phyloP scores from a whole-genome alignment of 1,140 invertebrate genomes.

The Ectropis grisescens region DNA sequence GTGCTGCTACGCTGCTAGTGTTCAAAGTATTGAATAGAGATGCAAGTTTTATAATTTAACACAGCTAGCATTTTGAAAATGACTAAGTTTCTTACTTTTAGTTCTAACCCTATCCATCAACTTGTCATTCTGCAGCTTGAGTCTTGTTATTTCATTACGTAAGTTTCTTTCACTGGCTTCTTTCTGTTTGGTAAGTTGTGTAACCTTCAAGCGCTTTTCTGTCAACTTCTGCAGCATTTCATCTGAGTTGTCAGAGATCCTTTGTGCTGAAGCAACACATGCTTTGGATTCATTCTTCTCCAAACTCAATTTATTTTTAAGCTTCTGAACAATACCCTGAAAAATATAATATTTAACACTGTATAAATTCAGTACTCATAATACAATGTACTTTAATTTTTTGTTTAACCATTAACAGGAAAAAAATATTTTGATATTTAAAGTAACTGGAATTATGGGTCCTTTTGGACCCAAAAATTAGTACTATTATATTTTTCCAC shows the following conservation, averaged over 20 bases:
- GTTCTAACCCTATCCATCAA: conserved; percentile 35
- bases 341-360: conserved; percentile 7
- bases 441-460: not conserved
- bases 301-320: conserved; percentile 39
- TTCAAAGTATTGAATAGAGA: too few relatives aligned
- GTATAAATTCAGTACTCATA: too few relatives aligned
- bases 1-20: too few relatives aligned
- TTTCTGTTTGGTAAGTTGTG: conserved; percentile 46
- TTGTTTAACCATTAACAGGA: not conserved
- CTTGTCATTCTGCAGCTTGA: conserved; percentile 48
- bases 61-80: not conserved
- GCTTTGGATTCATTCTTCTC: conserved; percentile 55
- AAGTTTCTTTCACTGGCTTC: conserved; percentile 38
- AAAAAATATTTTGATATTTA: conserved; percentile 1
- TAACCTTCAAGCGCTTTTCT: conserved; percentile 33
- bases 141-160: conserved; percentile 39
- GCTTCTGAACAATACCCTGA: conserved; percentile 23
- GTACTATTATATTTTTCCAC: too few relatives aligned
- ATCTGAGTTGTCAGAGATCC: conserved; percentile 44
- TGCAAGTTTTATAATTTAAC: not conserved
- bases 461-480: too few relatives aligned
- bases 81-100: conserved; percentile 48
- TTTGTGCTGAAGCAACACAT: conserved; percentile 52
- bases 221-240: conserved; percentile 33
- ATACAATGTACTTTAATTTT: too few relatives aligned